Conservation (phyloP, 2,113 vertebrate species). For the Collichthys lucidus region DNA sequence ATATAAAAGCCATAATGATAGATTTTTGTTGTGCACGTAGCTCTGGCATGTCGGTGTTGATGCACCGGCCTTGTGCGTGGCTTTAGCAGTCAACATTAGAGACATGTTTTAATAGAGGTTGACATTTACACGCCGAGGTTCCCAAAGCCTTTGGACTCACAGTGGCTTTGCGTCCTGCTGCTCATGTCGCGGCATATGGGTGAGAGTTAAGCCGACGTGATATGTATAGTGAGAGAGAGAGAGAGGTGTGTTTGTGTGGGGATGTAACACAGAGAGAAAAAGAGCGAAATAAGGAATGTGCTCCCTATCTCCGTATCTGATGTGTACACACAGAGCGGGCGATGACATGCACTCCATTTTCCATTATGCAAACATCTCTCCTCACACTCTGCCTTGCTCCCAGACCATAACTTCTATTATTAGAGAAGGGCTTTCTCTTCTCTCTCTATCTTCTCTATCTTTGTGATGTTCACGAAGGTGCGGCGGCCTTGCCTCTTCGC, state of each 20-base stretch:
- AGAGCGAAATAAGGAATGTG: constrained; percentile 35
- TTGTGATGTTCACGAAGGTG: constrained; percentile 54
- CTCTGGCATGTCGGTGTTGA: constrained; percentile 13
- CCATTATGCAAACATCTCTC: constrained; percentile 62
- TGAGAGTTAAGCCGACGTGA: constrained; percentile 35
- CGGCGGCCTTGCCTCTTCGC: constrained; percentile 24
- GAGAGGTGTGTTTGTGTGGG: neutral
- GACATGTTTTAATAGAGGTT: constrained; percentile 47
- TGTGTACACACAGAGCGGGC: constrained; percentile 7
- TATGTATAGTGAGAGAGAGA: neutral
- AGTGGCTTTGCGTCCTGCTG: constrained; percentile 42
- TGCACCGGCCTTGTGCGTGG: constrained; percentile 15
- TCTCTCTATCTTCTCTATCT: neutral
- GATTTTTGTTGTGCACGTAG: neutral
- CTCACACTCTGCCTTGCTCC: constrained; percentile 33
- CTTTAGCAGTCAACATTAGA: constrained; percentile 35
- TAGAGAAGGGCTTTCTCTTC: constrained; percentile 51
- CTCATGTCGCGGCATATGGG: constrained; percentile 18
- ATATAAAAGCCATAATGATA: neutral
- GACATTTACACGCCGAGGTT: constrained; percentile 53
- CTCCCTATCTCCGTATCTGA: constrained; percentile 6
- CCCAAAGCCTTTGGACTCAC: constrained; percentile 49
- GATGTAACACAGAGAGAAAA: constrained; percentile 24
- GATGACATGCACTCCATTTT: constrained; percentile 21
- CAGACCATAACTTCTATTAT: constrained; percentile 59